A percentile compares a stretch with the other conserved stretches of the same genome.
Evolutionary conservation across 2,888 invertebrate genomes (phyloP).

Genomic region (Teleogryllus oceanicus): DNA sequence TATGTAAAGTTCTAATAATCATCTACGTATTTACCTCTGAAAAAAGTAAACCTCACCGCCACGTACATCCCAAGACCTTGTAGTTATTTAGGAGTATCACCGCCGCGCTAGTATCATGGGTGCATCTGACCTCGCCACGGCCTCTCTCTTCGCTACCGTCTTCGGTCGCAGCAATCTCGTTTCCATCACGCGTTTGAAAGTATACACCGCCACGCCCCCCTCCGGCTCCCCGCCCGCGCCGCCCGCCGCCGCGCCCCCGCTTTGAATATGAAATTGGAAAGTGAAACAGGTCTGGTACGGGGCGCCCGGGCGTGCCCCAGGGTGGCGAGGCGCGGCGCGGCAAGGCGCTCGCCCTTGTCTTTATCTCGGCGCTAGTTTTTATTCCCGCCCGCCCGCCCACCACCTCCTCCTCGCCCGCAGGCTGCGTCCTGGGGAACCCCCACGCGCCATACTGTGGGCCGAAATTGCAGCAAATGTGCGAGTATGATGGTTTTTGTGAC

Average conservation of each 20-base stretch:
- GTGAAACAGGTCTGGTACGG: neutral
- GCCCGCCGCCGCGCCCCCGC: neutral
- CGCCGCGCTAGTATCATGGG: too few species aligned
- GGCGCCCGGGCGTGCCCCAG: neutral
- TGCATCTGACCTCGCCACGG: too few species aligned
- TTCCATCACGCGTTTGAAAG: too few species aligned
- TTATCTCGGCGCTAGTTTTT: constrained; percentile 18
- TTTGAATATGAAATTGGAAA: constrained; percentile 18
- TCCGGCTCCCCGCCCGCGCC: neutral
- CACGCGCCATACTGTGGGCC: neutral
- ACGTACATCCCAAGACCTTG: too few species aligned
- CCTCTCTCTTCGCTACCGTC: too few species aligned
- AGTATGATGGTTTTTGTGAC: too few species aligned
- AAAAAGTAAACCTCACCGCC: too few species aligned
- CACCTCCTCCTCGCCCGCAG: neutral
- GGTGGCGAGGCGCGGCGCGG: neutral
- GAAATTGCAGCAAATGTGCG: too few species aligned
- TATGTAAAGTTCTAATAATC: too few species aligned
- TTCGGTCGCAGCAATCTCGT: too few species aligned
- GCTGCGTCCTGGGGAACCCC: neutral
- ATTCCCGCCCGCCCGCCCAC: neutral
- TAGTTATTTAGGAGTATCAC: too few species aligned
- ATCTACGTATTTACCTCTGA: too few species aligned
- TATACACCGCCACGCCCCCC: neutral
- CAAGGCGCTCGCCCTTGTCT: neutral